phyloP scores from a whole-genome alignment of 1,140 invertebrate species.

The Trachymyrmex cornetzi region DNA sequence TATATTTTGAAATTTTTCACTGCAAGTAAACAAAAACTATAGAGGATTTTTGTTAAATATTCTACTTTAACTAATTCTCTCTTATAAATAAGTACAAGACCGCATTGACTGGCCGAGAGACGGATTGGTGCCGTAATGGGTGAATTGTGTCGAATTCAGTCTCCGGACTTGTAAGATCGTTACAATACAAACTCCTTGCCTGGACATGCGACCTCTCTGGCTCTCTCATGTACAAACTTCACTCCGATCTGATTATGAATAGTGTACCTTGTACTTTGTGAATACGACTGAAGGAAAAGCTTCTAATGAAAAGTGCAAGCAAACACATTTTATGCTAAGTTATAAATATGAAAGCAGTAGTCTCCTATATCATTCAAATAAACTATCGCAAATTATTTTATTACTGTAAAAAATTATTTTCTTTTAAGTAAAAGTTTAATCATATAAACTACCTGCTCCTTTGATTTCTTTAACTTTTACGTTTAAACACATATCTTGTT shows the following conservation, averaged over 20 bases:
- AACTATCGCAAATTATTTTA: slow-evolving; percentile 7
- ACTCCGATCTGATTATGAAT: slow-evolving; percentile 31
- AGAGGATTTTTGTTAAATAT: background rate
- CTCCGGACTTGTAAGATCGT: background rate
- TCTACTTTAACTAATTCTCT: slow-evolving; percentile 6
- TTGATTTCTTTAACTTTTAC: background rate
- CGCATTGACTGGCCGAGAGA: background rate
- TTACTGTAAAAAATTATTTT: background rate
- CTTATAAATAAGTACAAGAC: background rate
- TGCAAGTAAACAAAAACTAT: background rate
- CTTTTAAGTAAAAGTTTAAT: background rate
- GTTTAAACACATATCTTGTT: background rate
- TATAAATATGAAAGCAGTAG: background rate
- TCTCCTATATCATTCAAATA: background rate
- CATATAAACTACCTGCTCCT: too few relatives aligned
- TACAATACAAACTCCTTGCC: slow-evolving; percentile 26
- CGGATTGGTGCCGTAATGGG: slow-evolving; percentile 13
- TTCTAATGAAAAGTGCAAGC: background rate
- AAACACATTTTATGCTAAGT: background rate
- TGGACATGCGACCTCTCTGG: slow-evolving; percentile 27
- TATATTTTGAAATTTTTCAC: background rate
- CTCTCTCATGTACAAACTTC: slow-evolving; percentile 40
- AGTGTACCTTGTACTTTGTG: background rate
- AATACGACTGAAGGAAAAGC: background rate
- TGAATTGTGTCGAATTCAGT: slow-evolving; percentile 52